Base-by-base conservation (phyloP, 2,888 invertebrate species). In the Cheilosia vernalis region DNA sequence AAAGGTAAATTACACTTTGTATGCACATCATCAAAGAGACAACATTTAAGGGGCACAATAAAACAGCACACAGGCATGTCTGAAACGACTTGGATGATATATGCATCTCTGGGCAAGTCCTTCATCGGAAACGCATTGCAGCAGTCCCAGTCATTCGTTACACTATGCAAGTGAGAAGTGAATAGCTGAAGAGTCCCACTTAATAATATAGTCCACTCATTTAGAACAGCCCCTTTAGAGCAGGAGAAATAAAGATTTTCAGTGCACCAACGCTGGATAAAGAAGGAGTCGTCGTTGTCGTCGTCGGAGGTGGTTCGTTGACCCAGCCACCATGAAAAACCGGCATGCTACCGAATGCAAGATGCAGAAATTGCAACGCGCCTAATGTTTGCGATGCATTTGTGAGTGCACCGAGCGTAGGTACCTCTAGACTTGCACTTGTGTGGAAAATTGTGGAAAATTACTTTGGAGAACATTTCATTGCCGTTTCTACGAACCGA, bases 401-500 rank as follows among this genome's bases (percentile, higher is more conserved):
- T 63, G 44, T 30, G 33, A 63, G 49, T 73, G 47, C 44, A 55
- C 19, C 61, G 33, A 58, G 58, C 49, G 40, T 49, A 49, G 58
- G 13, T 27, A 72, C 37, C 47, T 19, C 40, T 56, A 30, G 1
- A 56, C 69, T 66, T 72, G 70, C 40, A 42, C 44, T 84, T 74
- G 69, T 37, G 37, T 37, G 37, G 37, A 37, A 37, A 37, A 37
- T 81, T 47, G 70, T 77, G 76, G 67, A 66, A 85, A 81, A 81
- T 85, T 85, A 76, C 76, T 80, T 76, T 67, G 76, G 70, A 80
- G 55, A 81, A 72, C 53, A 61, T 76, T 63, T 84, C 69, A 74
- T 74, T 58, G 64, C 64, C 61, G 37, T 79, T 85, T 80, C 79
- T 70, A 70, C 24, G 80, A 85, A 79, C 51, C 37, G n/a, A 33